phyloP scores from a whole-genome alignment of 1,140 invertebrate genomes.

The Diprion similis region DNA sequence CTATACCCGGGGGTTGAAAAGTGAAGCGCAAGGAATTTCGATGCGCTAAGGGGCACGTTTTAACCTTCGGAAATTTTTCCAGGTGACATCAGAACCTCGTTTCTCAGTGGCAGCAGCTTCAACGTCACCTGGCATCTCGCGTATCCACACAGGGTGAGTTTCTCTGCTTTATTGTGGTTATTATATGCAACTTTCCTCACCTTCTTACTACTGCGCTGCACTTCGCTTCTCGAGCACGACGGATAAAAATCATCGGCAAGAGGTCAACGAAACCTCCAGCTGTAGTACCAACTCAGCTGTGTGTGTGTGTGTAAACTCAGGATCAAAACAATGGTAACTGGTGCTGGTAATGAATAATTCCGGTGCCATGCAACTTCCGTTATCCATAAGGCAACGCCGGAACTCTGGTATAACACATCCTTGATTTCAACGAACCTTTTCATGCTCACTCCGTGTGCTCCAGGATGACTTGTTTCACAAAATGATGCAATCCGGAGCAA shows the following conservation, averaged over 20 bases:
- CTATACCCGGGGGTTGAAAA: too few species aligned
- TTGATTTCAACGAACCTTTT: too few species aligned
- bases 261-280: neutral
- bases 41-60: too few species aligned
- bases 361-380: conserved; percentile 10
- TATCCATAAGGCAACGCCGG: conserved; percentile 12
- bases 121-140: conserved; percentile 94
- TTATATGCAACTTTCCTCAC: too few species aligned
- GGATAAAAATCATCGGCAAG: neutral
- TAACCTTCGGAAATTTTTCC: conserved; percentile 38
- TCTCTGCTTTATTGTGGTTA: conserved; percentile 20
- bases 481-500: too few species aligned
- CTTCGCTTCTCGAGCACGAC: too few species aligned
- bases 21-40: too few species aligned
- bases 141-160: conserved; percentile 89
- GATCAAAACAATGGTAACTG: conserved; percentile 3
- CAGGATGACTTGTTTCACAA: too few species aligned
- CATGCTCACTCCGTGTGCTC: too few species aligned
- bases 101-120: conserved; percentile 82
- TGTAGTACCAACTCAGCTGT: neutral
- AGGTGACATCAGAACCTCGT: conserved; percentile 82
- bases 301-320: neutral
- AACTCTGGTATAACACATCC: conserved; percentile 13
- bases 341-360: conserved; percentile 8
- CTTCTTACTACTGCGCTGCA: too few species aligned